A percentile compares a stretch with the other conserved stretches of the same genome.
phyloP scores from a whole-genome alignment of 1,140 invertebrate species.

The Hirudo medicinalis region DNA sequence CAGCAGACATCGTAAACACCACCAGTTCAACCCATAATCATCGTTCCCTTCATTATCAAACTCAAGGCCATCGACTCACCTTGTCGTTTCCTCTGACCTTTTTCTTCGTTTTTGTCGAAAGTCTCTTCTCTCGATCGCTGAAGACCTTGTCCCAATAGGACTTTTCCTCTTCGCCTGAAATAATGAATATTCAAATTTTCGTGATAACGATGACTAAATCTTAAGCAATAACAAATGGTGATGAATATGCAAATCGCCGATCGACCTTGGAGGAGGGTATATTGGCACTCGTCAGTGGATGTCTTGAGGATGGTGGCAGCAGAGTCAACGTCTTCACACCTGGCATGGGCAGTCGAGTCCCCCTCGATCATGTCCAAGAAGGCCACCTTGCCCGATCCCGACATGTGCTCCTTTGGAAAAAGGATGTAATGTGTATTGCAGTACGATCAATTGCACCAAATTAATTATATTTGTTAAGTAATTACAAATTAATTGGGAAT shows the following conservation, averaged over 20 bases:
- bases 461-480: too few species aligned
- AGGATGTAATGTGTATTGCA: neutral
- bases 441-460: too few species aligned
- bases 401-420: conserved; percentile 27
- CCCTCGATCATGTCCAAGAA: conserved; percentile 34
- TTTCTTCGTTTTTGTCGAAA: conserved; percentile 26
- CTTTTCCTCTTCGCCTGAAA: conserved; percentile 31
- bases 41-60: neutral
- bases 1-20: too few species aligned
- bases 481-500: too few species aligned
- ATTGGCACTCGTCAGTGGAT: conserved; percentile 21
- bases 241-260: conserved; percentile 17
- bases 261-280: conserved; percentile 29
- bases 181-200: conserved; percentile 26
- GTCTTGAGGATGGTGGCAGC: conserved; percentile 25
- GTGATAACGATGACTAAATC: conserved; percentile 17
- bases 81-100: conserved; percentile 32
- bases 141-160: conserved; percentile 34
- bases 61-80: conserved; percentile 22
- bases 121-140: conserved; percentile 30
- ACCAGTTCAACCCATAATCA: too few species aligned
- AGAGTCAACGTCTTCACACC: conserved; percentile 31
- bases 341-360: conserved; percentile 27
- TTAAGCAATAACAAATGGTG: neutral
- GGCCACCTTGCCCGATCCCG: conserved; percentile 27